Base-by-base conservation (phyloP, 2,797 vertebrate genomes). In the Alcedo quadribrachys region DNA sequence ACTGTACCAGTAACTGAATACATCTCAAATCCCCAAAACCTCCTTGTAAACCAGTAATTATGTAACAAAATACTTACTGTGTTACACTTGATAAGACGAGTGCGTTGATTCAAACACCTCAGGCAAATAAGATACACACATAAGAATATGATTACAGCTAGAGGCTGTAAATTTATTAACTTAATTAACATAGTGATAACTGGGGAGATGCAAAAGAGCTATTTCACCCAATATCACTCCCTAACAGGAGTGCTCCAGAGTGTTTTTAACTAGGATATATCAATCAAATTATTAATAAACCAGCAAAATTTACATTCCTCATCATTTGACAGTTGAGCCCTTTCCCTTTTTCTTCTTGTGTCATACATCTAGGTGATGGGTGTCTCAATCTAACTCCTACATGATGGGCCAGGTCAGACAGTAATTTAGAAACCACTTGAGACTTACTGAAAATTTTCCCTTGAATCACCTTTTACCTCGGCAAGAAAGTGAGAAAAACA, bases 101-200 rank as follows among this genome's bases (percentile, higher is more conserved):
- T 80, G 35, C 50, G 33, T 86, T 85, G 58, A 80, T 91, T 89
- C 63, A 58, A 91, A 80, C 19, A 71, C 80, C 74, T 69, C 62
- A 88, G 63, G 85, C 69, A 78, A 95, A 83, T 89, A 94, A 71
- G 66, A 51, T 69, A 58, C 61, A 79, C 33, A 54, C 55, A 57
- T 70, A 91, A 78, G 60, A 88, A 87, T 92, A 85, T 20, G n/a
- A 90, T 90, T 92, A 78, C 57, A 71, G 57, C 84, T 75, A 51
- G 54, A 67, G 67, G 84, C 76, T 79, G 42, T 55, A 94, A 90
- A 10, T 85, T 95, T 93, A 93, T 95, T 92, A 90, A 74, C 45
- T 57, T 84, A 85, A 95, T 97, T 96, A 94, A 77, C 93, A 91
- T 96, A 89, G 81, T 28, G 79, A 79, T 87, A 94, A 86, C 79